Percentiles rank a stretch among this genome's conserved stretches.
Conservation (phyloP, 2,797 vertebrate genomes). For the Aphelocoma californica region DNA sequence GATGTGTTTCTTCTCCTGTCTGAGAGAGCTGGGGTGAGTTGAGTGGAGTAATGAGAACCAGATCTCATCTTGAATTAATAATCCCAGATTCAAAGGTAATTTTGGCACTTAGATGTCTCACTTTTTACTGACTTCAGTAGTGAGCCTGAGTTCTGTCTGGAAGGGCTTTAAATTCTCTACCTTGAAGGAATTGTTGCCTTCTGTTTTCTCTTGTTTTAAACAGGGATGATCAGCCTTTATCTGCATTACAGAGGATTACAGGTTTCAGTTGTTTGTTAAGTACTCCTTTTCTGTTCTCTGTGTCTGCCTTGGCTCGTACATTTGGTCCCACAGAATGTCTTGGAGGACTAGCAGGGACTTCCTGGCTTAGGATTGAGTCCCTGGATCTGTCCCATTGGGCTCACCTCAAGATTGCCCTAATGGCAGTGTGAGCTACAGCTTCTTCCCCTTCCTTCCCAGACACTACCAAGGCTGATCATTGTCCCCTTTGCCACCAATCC, state of each 20-base stretch:
- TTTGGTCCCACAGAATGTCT: background rate
- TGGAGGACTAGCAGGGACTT: background rate
- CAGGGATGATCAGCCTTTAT: background rate
- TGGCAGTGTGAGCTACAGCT: background rate
- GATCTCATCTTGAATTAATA: conserved; percentile 39
- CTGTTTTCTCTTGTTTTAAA: background rate
- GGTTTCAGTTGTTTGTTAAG: background rate
- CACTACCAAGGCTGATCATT: background rate
- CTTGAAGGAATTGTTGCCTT: background rate
- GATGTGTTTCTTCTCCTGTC: background rate
- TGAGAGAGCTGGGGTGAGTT: background rate
- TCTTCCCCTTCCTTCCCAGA: background rate
- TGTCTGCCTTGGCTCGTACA: background rate
- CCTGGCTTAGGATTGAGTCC: background rate
- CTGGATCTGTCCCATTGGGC: background rate
- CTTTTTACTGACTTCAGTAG: background rate
- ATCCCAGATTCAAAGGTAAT: conserved; percentile 23
- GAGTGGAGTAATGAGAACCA: conserved; percentile 7
- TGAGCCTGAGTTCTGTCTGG: background rate
- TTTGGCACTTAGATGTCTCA: background rate
- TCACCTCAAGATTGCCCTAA: background rate
- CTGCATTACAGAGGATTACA: background rate
- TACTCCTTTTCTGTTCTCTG: background rate
- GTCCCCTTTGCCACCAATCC: background rate
- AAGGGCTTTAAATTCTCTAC: background rate